These are phyloP conservation scores for Sebastes iracundus DNA, from an alignment of 2,797 vertebrate species.

Conservation along the genomic window DNA sequence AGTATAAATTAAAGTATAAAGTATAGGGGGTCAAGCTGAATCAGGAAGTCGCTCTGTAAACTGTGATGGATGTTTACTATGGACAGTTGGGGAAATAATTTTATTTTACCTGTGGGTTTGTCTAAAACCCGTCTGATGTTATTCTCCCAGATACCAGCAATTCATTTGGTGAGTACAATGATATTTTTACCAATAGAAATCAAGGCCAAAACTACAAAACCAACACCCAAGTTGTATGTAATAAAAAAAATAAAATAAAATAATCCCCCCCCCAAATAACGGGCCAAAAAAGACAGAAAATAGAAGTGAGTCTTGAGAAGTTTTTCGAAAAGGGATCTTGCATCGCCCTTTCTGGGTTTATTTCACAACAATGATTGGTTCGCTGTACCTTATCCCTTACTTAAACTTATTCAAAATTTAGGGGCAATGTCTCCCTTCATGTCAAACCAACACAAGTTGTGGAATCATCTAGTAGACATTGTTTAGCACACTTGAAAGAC, in stretches of 20 bases:
- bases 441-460: background rate
- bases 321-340: too few species aligned
- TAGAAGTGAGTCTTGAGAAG: background rate
- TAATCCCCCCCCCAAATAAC: accelerated
- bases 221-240: background rate
- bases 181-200: background rate
- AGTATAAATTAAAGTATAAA: too few species aligned
- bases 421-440: background rate
- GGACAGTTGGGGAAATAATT: background rate
- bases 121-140: background rate
- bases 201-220: background rate
- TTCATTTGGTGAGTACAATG: background rate
- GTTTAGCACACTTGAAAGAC: background rate
- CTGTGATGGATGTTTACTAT: background rate
- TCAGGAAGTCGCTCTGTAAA: background rate
- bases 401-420: background rate
- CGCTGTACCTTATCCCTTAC: too few species aligned
- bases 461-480: background rate
- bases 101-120: background rate
- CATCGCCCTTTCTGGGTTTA: too few species aligned
- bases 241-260: too few species aligned
- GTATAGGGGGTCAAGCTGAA: background rate
- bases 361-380: too few species aligned
- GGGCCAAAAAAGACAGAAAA: background rate
- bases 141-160: background rate